These are phyloP conservation scores for Ranitomeya imitator DNA, from an alignment of 2,113 vertebrate genomes.

Conservation along the genomic window DNA sequence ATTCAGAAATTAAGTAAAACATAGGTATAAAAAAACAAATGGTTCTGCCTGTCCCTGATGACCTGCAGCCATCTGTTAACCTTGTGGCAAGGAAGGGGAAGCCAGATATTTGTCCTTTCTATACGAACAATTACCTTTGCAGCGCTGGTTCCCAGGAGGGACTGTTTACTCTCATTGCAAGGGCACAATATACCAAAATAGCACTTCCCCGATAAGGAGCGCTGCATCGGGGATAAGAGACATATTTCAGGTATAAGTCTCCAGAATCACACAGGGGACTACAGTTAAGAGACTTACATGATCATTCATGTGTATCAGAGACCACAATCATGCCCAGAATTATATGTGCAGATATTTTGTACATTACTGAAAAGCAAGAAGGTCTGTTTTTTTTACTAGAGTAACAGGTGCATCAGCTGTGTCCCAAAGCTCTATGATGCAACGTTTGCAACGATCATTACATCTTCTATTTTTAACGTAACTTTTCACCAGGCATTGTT, in stretches of 20 bases:
- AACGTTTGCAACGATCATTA: neutral
- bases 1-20: constrained; percentile 58
- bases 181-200: constrained; percentile 38
- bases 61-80: constrained; percentile 57
- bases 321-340: neutral
- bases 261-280: neutral
- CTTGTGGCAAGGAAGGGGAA: constrained; percentile 56
- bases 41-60: constrained; percentile 54
- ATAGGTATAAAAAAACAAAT: constrained; percentile 56
- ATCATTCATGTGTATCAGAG: neutral
- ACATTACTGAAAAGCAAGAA: neutral
- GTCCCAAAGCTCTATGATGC: constrained; percentile 55
- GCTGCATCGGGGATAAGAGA: constrained; percentile 6
- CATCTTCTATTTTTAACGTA: neutral
- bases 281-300: neutral
- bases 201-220: constrained; percentile 28
- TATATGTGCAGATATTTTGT: neutral
- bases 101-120: constrained; percentile 57
- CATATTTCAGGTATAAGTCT: constrained; percentile 28
- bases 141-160: constrained; percentile 46
- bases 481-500: neutral
- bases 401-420: constrained; percentile 1
- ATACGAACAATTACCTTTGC: constrained; percentile 57
- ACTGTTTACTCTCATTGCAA: constrained; percentile 23
- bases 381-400: neutral